Evolutionary conservation across 2,888 invertebrate genomes (phyloP), one percentile per base, ranked within the genome.

Genomic region (Drosophila monieri): DNA sequence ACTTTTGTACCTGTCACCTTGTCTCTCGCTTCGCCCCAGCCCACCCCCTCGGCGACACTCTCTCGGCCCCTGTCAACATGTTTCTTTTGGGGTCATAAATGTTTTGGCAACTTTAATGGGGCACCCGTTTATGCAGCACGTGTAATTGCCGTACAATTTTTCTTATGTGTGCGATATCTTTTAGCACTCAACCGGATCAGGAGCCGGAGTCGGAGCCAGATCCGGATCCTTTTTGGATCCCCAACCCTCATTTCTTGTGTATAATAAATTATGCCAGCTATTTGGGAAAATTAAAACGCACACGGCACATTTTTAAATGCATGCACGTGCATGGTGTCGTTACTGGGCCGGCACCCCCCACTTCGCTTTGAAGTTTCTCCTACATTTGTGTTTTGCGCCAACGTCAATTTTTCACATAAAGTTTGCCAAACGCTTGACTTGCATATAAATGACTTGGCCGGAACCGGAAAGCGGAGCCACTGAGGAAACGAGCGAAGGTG

Each of bases 381-480:
- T 56, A 47, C 53, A 57, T 62, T 52, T 65, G 57, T 49, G 49
- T 57, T 55, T 54, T 59, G 52, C 41, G 58, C 52, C 73, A 71
- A 73, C 88, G 76, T 84, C 86, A 84, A 84, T 84, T 84, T 84
- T 88, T 84, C 84, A 84, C 84, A 85, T 88, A 77, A 88, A 84
- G 86, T 88, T 84, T 85, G 88, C 76, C 78, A 76, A 85, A 77
- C 74, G 76, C 84, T 88, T 84, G 84, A 80, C 84, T 84, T 84
- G 84, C 88, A 84, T 84, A 84, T 88, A 88, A 84, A 84, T 84
- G 84, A 84, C 85, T 83, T 85, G 71, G 73, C 68, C 69, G 74
- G 79, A 73, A 62, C 65, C 52, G 67, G 62, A 66, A 54, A 64
- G 44, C 35, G 64, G 55, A 66, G 64, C 67, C 55, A 66, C 67